Evolutionary conservation across 2,888 invertebrate species (phyloP), one percentile per base, ranked within the genome.

Genomic region (Tubulanus polymorphus): DNA sequence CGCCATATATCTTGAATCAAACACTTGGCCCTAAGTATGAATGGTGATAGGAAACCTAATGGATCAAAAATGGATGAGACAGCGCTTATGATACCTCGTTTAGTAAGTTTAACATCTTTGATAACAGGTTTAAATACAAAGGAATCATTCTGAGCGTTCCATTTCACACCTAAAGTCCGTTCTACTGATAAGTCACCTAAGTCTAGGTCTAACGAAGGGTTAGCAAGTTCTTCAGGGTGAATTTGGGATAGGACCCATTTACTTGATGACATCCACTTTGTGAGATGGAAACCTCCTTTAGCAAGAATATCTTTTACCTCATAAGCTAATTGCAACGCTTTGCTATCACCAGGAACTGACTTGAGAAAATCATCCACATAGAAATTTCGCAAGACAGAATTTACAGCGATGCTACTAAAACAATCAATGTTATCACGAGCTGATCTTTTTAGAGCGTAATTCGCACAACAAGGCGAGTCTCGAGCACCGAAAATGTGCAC

Each of bases 11-110:
- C 41, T 23, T 41, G 41, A 20, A 41, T 15, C 15, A 41, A 3
- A 15, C 6, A 41, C 41, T 41, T 41, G 6, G 41, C 41, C 23
- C 41, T 8, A 15, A 41, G 6, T 5, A 15, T 41, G 15, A 41
- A 41, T 5, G 41, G 41, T 5, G 41, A 8, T 3, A 51, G 12
- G 37, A 37, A 51, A 3, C 35, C 35, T 25, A 35, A 51, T n/a
- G 51, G 51, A 27, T 51, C 35, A 37, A 51, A 51, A 15, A 51
- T 37, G 2, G 51, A 51, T 15, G 15, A 15, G 25, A 51, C 25
- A 2, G 37, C n/a, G 37, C 51, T 51, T 8, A 51, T 26, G 23
- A 51, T 18, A 3, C 35, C 37, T 25, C 51, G 2, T n/a, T 51
- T 51, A 20, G 51, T 51, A 2, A 37, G 10, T 20, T 18, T 18